Conservation (phyloP, 2,888 invertebrate genomes). For the Drosophila cognata region DNA sequence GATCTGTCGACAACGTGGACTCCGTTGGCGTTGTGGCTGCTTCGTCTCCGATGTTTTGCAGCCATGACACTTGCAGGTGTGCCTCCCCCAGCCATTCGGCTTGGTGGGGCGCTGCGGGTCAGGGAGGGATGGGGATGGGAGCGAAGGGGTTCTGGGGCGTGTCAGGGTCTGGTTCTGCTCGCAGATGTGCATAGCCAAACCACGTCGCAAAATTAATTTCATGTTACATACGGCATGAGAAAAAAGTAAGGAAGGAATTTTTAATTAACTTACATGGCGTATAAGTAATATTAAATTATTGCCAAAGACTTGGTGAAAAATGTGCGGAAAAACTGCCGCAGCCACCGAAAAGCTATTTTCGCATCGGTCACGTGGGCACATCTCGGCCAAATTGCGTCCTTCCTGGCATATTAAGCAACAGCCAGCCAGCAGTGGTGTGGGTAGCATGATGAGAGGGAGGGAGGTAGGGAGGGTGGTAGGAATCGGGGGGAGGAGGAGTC, state of each 20-base stretch:
- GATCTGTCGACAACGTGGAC: constrained; percentile 48
- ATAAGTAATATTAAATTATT: constrained; percentile 75
- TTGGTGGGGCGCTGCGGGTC: constrained; percentile 3
- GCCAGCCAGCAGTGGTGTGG: constrained; percentile 7
- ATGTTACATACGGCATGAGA: constrained; percentile 59
- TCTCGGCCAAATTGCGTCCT: constrained; percentile 43
- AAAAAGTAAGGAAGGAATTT: constrained; percentile 66
- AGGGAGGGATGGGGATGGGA: not conserved
- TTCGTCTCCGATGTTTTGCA: constrained; percentile 25
- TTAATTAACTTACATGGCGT: constrained; percentile 81
- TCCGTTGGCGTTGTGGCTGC: constrained; percentile 27
- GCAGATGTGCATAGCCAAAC: constrained; percentile 64
- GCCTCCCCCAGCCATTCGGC: constrained; percentile 26
- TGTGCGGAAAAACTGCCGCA: constrained; percentile 26
- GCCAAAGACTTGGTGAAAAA: constrained; percentile 29
- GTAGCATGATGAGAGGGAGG: not conserved
- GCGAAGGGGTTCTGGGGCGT: constrained; percentile 29
- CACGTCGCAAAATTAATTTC: constrained; percentile 78
- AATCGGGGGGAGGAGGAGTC: constrained; percentile 7
- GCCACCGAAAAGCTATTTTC: constrained; percentile 24
- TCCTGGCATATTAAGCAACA: constrained; percentile 18
- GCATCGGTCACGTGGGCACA: constrained; percentile 25
- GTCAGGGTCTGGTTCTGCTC: constrained; percentile 45
- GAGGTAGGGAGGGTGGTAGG: not conserved
- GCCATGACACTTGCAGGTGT: constrained; percentile 62